phyloP scores from a whole-genome alignment of 2,888 invertebrate genomes.

The Fabriciana adippe region DNA sequence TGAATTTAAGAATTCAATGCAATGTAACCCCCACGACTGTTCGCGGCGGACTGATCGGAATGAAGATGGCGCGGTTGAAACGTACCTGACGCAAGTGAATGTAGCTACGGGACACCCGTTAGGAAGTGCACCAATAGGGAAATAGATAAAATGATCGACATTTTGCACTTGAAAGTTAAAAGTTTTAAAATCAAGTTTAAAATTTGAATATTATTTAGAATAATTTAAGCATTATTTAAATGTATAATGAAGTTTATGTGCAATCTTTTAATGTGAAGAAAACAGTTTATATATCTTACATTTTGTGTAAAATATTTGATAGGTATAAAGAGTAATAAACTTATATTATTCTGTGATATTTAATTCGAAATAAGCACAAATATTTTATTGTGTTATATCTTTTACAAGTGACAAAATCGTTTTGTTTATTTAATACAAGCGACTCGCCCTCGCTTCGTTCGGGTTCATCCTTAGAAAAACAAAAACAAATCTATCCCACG shows the following conservation, averaged over 20 bases:
- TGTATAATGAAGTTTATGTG: too few relatives aligned
- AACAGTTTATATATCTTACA: too few relatives aligned
- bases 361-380: too few relatives aligned
- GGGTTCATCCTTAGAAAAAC: too few relatives aligned
- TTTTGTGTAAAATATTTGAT: neutral
- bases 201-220: neutral
- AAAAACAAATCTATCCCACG: too few relatives aligned
- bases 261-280: too few relatives aligned
- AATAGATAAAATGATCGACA: neutral
- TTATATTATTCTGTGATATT: too few relatives aligned
- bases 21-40: constrained; percentile 62
- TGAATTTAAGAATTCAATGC: constrained; percentile 47
- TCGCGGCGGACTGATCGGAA: constrained; percentile 75
- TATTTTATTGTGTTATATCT: too few relatives aligned
- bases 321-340: too few relatives aligned
- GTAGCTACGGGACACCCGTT: constrained; percentile 60
- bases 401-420: too few relatives aligned
- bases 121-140: constrained; percentile 56
- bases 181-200: neutral
- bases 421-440: too few relatives aligned
- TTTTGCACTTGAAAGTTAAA: constrained; percentile 27
- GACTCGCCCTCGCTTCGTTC: too few relatives aligned
- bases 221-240: neutral
- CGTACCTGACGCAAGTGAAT: constrained; percentile 64
- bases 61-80: constrained; percentile 69